Conservation (phyloP, 2,797 vertebrate genomes). For the Chromobotia macracanthus region DNA sequence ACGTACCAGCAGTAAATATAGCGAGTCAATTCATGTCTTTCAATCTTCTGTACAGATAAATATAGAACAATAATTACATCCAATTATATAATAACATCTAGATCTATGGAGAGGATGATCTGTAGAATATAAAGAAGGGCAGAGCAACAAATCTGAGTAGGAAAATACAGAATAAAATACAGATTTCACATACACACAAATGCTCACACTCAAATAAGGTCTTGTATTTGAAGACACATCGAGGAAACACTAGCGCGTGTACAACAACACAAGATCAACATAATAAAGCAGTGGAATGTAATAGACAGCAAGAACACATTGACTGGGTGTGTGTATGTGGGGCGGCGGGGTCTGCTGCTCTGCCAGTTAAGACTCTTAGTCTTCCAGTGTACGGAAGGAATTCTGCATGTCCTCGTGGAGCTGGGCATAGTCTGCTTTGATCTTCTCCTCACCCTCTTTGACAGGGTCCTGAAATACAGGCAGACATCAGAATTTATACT, state of each 20-base stretch:
- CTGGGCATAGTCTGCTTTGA: slow-evolving; percentile 90
- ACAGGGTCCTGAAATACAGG: slow-evolving; percentile 85
- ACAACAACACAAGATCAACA: slow-evolving; percentile 54
- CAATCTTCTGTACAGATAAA: slow-evolving; percentile 81
- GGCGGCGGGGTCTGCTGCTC: slow-evolving; percentile 21
- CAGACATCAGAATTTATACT: neutral
- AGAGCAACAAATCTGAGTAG: neutral
- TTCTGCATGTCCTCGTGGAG: slow-evolving; percentile 98
- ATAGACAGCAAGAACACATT: slow-evolving; percentile 53
- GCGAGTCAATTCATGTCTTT: slow-evolving; percentile 71
- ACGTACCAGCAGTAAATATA: slow-evolving; percentile 79
- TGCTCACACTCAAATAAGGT: slow-evolving; percentile 28
- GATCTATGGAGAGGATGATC: slow-evolving; percentile 61
- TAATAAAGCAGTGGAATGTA: slow-evolving; percentile 74
- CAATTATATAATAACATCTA: slow-evolving; percentile 66
- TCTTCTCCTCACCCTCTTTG: slow-evolving; percentile 94
- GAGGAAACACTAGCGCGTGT: slow-evolving; percentile 39
- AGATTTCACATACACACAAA: slow-evolving; percentile 50
- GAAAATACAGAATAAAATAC: neutral
- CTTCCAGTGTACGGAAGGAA: slow-evolving; percentile 91
- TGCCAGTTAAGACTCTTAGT: slow-evolving; percentile 60
- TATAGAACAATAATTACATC: slow-evolving; percentile 76
- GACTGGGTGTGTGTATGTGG: neutral
- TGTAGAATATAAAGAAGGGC: slow-evolving; percentile 61
- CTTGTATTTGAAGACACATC: neutral